phyloP scores from a whole-genome alignment of 2,113 vertebrate genomes.

The Panthera leo region DNA sequence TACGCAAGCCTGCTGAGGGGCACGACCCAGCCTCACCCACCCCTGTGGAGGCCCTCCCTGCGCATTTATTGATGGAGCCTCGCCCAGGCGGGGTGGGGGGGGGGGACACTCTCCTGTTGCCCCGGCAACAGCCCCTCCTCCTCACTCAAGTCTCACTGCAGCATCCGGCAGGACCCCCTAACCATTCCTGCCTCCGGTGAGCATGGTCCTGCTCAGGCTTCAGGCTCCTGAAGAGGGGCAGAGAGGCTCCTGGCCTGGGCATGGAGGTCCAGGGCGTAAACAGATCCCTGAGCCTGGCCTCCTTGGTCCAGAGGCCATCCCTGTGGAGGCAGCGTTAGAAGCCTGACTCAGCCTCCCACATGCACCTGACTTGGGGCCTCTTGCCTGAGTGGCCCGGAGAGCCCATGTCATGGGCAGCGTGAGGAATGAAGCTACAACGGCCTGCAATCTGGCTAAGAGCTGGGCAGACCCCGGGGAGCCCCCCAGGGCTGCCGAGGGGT shows the following conservation, averaged over 20 bases:
- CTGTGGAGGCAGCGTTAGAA: not conserved
- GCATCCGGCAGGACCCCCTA: not conserved
- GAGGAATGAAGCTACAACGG: conserved; percentile 71
- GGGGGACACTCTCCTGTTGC: fast-evolving
- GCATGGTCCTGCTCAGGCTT: not conserved
- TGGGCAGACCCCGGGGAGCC: not conserved
- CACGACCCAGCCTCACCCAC: not conserved
- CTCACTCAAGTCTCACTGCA: fast-evolving
- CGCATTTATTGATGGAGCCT: no score
- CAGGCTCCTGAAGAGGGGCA: not conserved
- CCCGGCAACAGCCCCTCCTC: no score
- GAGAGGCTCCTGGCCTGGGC: no score
- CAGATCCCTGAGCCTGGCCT: not conserved
- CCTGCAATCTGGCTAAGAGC: conserved; percentile 65
- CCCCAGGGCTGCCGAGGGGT: not conserved
- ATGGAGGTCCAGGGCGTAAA: not conserved
- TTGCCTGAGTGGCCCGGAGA: not conserved
- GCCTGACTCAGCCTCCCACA: not conserved
- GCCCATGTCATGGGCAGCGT: conserved; percentile 50
- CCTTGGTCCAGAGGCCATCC: not conserved
- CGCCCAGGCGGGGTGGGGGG: no score
- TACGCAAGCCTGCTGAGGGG: fast-evolving
- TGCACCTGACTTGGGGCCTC: fast-evolving
- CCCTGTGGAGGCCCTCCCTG: not conserved
- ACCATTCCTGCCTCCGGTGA: not conserved